Evolutionary conservation across 2,888 invertebrate species (phyloP).

Genomic region (Synergus itoensis): DNA sequence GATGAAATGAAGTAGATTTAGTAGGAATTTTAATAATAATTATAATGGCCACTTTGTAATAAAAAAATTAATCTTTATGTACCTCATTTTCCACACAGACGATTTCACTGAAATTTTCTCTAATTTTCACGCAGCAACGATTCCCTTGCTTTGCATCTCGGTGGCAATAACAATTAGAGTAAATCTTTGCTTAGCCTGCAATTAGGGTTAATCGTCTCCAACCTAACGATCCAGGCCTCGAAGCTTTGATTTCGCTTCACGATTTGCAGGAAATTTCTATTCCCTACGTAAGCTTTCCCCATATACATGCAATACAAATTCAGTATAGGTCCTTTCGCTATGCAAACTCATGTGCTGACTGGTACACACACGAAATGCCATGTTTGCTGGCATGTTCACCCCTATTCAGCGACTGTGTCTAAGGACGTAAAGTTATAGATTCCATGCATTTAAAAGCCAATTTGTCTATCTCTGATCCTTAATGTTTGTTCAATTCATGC

Average conservation of each 20-base stretch:
- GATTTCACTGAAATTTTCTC: neutral
- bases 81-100: neutral
- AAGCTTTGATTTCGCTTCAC: slow-evolving; percentile 1
- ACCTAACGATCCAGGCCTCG: neutral
- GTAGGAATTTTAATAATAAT: no score
- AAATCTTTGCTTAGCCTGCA: neutral
- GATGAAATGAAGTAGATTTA: no score
- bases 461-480: neutral
- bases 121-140: neutral
- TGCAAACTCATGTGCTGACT: slow-evolving; percentile 23
- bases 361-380: neutral
- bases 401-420: neutral
- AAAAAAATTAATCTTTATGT: no score
- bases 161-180: neutral
- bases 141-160: neutral
- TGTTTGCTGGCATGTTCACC: slow-evolving; percentile 1
- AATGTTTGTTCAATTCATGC: slow-evolving; percentile 15
- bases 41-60: no score
- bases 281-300: neutral
- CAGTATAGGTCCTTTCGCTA: no score
- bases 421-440: neutral
- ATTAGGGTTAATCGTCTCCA: neutral
- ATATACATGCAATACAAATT: neutral
- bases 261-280: neutral
- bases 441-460: slow-evolving; percentile 20